Percentiles rank a stretch among this genome's conserved stretches.
phyloP scores from a whole-genome alignment of 2,113 vertebrate species.

The Ibidorhyncha struthersii region DNA sequence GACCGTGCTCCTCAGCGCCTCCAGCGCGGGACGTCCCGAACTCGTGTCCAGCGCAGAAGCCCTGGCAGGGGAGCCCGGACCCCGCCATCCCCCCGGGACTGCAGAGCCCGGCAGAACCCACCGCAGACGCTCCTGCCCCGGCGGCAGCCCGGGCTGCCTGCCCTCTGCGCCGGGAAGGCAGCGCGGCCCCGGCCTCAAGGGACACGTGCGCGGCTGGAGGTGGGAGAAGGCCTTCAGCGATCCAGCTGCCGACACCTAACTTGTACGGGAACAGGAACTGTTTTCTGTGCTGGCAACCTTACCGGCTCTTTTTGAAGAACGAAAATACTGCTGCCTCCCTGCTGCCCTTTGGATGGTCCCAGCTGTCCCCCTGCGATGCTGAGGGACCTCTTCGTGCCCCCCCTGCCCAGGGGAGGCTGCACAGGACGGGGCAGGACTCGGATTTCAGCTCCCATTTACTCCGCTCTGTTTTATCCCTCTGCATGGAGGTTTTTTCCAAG shows the following conservation, averaged over 20 bases:
- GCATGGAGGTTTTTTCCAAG: not conserved
- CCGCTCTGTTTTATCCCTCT: not conserved
- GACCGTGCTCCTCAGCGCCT: too few relatives aligned
- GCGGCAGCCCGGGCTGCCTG: too few relatives aligned
- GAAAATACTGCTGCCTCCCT: not conserved
- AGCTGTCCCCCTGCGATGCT: accelerated
- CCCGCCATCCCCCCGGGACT: not conserved
- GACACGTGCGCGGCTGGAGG: not conserved
- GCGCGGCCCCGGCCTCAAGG: not conserved
- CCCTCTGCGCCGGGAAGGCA: too few relatives aligned
- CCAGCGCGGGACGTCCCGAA: not conserved
- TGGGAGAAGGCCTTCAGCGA: not conserved
- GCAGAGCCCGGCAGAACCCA: not conserved
- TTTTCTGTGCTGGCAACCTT: not conserved
- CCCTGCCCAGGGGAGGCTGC: not conserved
- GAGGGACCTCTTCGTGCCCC: not conserved
- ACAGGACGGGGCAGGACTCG: not conserved
- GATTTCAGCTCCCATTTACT: not conserved
- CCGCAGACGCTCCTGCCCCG: not conserved
- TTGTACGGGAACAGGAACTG: not conserved
- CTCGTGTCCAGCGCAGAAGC: not conserved
- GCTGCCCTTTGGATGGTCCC: not conserved
- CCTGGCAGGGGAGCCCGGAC: not conserved
- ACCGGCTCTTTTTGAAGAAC: not conserved
- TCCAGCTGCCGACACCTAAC: not conserved